phyloP scores from a whole-genome alignment of 2,888 invertebrate genomes.

The Caenorhabditis plicata region DNA sequence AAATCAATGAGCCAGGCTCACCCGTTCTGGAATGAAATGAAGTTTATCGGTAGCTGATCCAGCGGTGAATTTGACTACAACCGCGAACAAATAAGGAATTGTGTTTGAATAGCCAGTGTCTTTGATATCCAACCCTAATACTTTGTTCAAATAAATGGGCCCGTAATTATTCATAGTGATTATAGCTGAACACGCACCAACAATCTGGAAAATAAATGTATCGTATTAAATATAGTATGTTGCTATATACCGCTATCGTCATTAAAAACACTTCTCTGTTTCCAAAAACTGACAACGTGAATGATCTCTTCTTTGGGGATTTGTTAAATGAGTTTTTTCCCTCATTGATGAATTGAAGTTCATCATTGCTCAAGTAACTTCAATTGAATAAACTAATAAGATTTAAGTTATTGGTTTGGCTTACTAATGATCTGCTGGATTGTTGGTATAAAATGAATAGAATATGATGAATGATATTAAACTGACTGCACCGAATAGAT shows the following conservation, averaged over 20 bases:
- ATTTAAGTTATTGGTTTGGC: neutral
- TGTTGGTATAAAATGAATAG: slow-evolving; percentile 31
- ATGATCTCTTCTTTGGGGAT: slow-evolving; percentile 3
- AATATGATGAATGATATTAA: slow-evolving; percentile 18
- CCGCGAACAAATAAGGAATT: slow-evolving; percentile 41
- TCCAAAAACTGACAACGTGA: slow-evolving; percentile 4
- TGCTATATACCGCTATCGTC: slow-evolving; percentile 12
- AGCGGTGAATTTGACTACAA: slow-evolving; percentile 40
- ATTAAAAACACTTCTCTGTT: slow-evolving; percentile 18
- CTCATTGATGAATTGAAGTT: slow-evolving; percentile 22
- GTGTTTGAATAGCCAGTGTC: slow-evolving; percentile 46
- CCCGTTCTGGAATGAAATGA: slow-evolving; percentile 18
- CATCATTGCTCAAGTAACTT: slow-evolving; percentile 22
- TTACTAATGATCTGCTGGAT: slow-evolving; percentile 29
- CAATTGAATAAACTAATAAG: no score
- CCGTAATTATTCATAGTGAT: slow-evolving; percentile 28
- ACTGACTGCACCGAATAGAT: slow-evolving; percentile 30
- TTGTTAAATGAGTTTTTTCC: slow-evolving; percentile 12
- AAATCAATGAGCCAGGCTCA: slow-evolving; percentile 1
- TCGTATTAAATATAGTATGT: neutral
- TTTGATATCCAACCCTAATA: slow-evolving; percentile 39
- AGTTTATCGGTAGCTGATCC: slow-evolving; percentile 42
- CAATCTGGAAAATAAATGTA: slow-evolving; percentile 3
- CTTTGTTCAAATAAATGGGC: slow-evolving; percentile 34
- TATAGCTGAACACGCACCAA: slow-evolving; percentile 22